phyloP scores from a whole-genome alignment of 2,797 vertebrate species.

The Takifugu ocellatus region DNA sequence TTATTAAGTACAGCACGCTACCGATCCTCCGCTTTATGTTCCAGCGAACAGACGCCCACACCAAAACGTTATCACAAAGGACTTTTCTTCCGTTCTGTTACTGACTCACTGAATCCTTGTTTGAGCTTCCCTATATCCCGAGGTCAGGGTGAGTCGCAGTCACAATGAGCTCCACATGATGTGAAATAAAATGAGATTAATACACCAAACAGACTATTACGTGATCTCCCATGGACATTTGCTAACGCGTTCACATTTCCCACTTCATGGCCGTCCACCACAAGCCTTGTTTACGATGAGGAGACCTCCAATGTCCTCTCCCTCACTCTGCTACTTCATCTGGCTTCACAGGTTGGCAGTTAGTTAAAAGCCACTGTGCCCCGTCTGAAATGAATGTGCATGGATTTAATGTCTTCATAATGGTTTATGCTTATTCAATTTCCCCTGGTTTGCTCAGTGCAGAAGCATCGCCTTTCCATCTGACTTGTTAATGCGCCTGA shows the following conservation, averaged over 20 bases:
- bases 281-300: constrained; percentile 18
- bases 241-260: constrained; percentile 20
- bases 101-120: background rate
- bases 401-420: background rate
- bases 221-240: constrained; percentile 16
- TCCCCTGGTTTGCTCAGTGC: constrained; percentile 7
- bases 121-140: constrained; percentile 2
- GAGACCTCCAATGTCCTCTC: constrained; percentile 3
- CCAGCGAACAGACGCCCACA: background rate
- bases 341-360: constrained; percentile 2
- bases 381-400: background rate
- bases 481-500: constrained; percentile 20
- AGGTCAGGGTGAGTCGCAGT: constrained; percentile 38
- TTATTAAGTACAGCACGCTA: background rate
- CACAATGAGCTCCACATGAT: constrained; percentile 40
- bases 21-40: background rate
- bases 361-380: constrained; percentile 20
- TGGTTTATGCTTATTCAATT: constrained; percentile 13
- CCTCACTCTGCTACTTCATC: constrained; percentile 10
- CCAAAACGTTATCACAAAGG: background rate
- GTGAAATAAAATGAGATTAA: constrained; percentile 39
- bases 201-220: background rate
- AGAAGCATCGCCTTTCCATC: constrained; percentile 15
- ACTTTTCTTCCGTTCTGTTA: background rate
- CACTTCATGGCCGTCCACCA: constrained; percentile 16